Base-by-base conservation (phyloP, 2,113 vertebrate genomes). In the Colaptes auratus region DNA sequence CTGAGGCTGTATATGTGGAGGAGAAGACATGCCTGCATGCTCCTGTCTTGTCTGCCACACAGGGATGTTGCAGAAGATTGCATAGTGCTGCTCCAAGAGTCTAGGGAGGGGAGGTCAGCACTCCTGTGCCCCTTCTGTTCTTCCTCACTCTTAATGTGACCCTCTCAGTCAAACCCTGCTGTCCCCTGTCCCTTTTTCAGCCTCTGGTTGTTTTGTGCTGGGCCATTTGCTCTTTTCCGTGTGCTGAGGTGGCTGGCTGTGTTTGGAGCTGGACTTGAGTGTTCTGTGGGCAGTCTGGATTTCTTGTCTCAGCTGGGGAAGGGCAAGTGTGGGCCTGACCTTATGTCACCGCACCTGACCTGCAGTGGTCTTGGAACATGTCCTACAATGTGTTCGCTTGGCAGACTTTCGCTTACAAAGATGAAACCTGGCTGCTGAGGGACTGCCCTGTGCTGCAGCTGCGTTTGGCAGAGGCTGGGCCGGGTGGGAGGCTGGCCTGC, bases 121-220 rank as follows among this genome's bases (percentile, higher is more conserved):
- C 42, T 74, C 36, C 42, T 61, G 14, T 86, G 67, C 31, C 55
- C 33, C 1, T 60, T 58, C 63, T 79, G 35, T 71, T 55, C 64
- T 82, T 50, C 23, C 1, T 1, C 5, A 0, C 35, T n/a, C 65
- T 36, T 17, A 35, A 48, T 76, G 17, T 25, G 46, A 0, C 2
- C 77, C 50, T 83, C 48, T 77, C 52, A 30, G 81, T 31, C 74
- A 30, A 55, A 33, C 53, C 31, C 42, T 70, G 64, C 67, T 52
- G 15, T 72, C 30, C 31, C 23, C 15, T 1, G 6, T 50, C 56
- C 52, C 48, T 69, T 53, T 42, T 42, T 7, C 77, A 61, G 77
- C 74, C 71, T 70, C 55, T 6, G 2, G 35, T 36, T 1, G 1
- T 56, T 46, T n/a, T 55, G 4, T 8, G 36, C 76, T 17, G 19